These are phyloP conservation scores for Pollimyrus isidori DNA, from an alignment of 2,113 vertebrate genomes.

Conservation along the genomic window DNA sequence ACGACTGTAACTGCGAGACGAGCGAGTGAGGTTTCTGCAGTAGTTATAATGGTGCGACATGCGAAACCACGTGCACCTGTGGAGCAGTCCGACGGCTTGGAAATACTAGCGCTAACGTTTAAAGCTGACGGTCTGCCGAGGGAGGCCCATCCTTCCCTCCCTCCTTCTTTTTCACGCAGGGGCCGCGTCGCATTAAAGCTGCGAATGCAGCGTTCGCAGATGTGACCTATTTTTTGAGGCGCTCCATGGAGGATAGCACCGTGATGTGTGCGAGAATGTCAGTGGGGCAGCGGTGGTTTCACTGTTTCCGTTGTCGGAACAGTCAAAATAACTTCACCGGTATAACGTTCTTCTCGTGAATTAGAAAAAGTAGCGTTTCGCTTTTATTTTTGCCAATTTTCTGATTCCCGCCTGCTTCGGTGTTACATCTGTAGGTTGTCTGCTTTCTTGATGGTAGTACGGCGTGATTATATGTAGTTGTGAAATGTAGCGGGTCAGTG, in stretches of 20 bases:
- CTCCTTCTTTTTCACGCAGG: neutral
- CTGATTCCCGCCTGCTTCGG: neutral
- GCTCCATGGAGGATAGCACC: neutral
- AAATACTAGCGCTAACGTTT: neutral
- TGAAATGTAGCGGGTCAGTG: neutral
- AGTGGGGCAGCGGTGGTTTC: neutral
- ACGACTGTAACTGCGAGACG: neutral
- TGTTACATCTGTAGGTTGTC: neutral
- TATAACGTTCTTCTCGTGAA: neutral
- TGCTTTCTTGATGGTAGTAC: neutral
- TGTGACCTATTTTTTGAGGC: neutral
- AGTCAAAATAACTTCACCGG: neutral
- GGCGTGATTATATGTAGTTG: neutral
- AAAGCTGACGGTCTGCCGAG: neutral
- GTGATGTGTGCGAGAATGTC: neutral
- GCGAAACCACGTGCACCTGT: neutral
- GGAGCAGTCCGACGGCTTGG: neutral
- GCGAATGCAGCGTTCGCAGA: neutral
- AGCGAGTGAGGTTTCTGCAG: neutral
- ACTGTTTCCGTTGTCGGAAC: neutral
- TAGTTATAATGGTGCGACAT: neutral
- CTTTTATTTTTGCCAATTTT: neutral
- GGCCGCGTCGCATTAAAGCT: neutral
- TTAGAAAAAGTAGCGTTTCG: neutral
- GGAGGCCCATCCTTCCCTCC: neutral